phyloP scores from a whole-genome alignment of 1,140 invertebrate genomes.

The Drosophila erecta region DNA sequence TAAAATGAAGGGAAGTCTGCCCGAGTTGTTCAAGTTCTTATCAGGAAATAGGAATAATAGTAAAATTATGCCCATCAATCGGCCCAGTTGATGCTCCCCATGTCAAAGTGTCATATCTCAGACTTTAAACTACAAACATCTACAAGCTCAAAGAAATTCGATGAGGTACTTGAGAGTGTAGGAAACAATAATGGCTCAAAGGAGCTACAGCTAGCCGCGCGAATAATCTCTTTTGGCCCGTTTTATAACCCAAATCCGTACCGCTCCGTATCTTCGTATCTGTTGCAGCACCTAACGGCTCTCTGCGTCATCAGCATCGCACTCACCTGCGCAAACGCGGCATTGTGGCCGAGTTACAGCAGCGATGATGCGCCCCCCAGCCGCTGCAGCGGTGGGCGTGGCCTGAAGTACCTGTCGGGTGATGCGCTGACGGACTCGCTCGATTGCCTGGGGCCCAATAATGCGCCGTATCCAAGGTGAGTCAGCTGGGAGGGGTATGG shows the following conservation, averaged over 20 bases:
- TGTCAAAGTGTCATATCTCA: too few species aligned
- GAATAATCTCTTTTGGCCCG: constrained; percentile 9
- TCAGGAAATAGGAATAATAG: too few species aligned
- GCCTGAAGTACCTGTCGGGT: constrained; percentile 93
- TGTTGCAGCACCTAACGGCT: constrained; percentile 68
- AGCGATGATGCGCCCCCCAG: constrained; percentile 66
- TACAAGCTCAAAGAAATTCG: too few species aligned
- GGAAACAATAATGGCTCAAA: too few species aligned
- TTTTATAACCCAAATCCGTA: constrained; percentile 35
- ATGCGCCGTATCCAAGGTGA: constrained; percentile 92
- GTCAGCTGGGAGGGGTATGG: constrained; percentile 5
- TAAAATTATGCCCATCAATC: too few species aligned
- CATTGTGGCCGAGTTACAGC: constrained; percentile 75
- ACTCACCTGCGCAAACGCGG: constrained; percentile 70
- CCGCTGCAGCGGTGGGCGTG: constrained; percentile 87
- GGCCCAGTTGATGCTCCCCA: too few species aligned
- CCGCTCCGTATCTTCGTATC: background rate
- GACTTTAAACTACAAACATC: too few species aligned
- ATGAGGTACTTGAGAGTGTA: too few species aligned
- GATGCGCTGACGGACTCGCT: constrained; percentile 91
- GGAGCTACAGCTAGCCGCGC: too few species aligned
- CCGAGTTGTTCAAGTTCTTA: too few species aligned
- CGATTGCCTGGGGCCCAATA: constrained; percentile 92
- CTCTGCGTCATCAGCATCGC: constrained; percentile 72
- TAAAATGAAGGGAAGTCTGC: too few species aligned